Evolutionary conservation across 2,113 vertebrate species (phyloP), one percentile per base, ranked within the genome.

Genomic region (Argyrosomus japonicus): DNA sequence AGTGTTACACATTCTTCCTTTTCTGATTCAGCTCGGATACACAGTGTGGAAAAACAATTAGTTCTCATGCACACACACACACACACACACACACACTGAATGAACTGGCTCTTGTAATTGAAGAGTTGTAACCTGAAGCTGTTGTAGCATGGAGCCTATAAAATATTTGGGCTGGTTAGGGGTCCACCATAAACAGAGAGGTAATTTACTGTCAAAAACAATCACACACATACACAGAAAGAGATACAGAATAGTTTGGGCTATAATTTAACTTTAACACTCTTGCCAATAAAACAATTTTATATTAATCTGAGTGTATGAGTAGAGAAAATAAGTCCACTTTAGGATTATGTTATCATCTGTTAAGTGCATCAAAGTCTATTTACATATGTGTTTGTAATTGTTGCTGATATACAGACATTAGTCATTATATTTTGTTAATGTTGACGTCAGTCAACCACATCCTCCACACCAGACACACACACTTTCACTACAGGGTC

Each of bases 11-110:
- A 83, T 85, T 85, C 72, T 32, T 74, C 36, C 27, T 23, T 32
- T 81, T 68, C 62, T 81, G 72, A 29, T 84, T 63, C 45, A 21
- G n/a, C 56, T n/a, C 18, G 45, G 54, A 79, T 17, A 10, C 81
- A 58, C 23, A 67, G 63, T 64, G 54, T 86, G 78, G 81, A 79
- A 86, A 88, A 77, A 78, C 61, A 48, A 76, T 84, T 77, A 72
- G 48, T 7, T n/a, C 4, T 5, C 18, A 13, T 36, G 29, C 53
- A 4, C 50, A 14, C 61, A 27, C 71, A 64, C 53, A 29, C 2
- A 62, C 71, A 70, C 51, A 47, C 69, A 74, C 58, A 68, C 68
- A 73, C 25, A 47, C 65, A 81, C 36, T 29, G 7, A 45, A 2
- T n/a, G 13, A 62, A 50, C 25, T 77, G 53, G 36, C 62, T 76